Base-by-base conservation (phyloP, 2,113 vertebrate species). In the Rhynchomys soricoides region DNA sequence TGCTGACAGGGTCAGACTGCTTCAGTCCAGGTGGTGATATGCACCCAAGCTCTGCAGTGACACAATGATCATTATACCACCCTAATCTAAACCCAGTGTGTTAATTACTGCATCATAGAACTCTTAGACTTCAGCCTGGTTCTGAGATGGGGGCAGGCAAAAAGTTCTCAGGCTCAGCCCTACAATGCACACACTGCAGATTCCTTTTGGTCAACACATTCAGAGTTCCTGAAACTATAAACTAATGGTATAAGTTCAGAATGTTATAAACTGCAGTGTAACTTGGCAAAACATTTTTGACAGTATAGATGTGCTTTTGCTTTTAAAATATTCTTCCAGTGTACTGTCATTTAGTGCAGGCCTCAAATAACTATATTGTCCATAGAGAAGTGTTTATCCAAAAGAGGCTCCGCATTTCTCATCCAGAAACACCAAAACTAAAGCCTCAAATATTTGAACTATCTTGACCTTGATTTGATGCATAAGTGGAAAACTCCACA, bases 291-390 rank as follows among this genome's bases (percentile, higher is more conserved):
- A 71, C 21, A 12, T 16, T 0, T 26, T 82, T 79, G n/a, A 24
- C 9, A 7, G 55, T 79, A 50, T 88, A 64, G 66, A 1, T 6
- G 40, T 75, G 34, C n/a, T 64, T 75, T 66, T 78, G 15, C 5
- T 86, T 86, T 90, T 77, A 24, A 87, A 89, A 55, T 62, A 17
- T 48, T 74, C 29, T 79, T 74, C 21, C 48, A 37, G 78, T 95
- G 89, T 90, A 86, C 55, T 50, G 34, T 21, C 43, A 73, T 34
- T 73, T 66, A 89, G 31, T 50, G 5, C 40, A 86, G 26, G 5
- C 6, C 79, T 93, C 17, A 77, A 87, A 64, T 66, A 22, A 68
- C 10, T 82, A 83, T 40, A 59, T 21, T 66, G 37, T 52, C n/a
- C 43, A 73, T 0, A 55, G 24, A 37, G 16, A 96, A 85, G 82